phyloP scores from a whole-genome alignment of 2,797 vertebrate species.

The Gila robusta region DNA sequence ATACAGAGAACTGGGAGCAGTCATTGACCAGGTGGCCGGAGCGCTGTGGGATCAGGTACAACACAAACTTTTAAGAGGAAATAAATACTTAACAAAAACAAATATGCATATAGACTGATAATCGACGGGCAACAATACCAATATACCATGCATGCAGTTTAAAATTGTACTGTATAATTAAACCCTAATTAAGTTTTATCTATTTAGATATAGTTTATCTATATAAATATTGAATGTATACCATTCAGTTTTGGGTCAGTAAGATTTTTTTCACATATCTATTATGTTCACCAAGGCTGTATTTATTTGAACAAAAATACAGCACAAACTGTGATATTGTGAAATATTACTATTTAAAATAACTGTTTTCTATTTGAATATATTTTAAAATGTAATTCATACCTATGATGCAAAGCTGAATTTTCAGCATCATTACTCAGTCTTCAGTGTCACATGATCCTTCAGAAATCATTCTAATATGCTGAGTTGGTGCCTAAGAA shows the following conservation, averaged over 20 bases:
- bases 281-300: neutral
- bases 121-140: neutral
- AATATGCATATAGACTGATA: neutral
- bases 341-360: neutral
- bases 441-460: neutral
- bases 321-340: too few species aligned
- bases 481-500: neutral
- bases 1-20: constrained; percentile 94
- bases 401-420: neutral
- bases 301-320: neutral
- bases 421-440: neutral
- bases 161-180: neutral
- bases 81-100: neutral
- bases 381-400: neutral
- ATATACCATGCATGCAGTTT: neutral
- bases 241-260: neutral
- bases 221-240: neutral
- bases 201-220: neutral
- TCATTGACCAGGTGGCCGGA: constrained; percentile 99
- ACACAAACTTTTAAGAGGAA: neutral
- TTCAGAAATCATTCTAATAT: neutral
- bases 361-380: neutral
- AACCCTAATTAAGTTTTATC: neutral
- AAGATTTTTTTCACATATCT: neutral
- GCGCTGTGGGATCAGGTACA: constrained; percentile 98